A percentile compares a stretch with the other conserved stretches of the same genome.
Evolutionary conservation across 1,140 invertebrate species (phyloP).

Genomic region (Chlorops oryzae): DNA sequence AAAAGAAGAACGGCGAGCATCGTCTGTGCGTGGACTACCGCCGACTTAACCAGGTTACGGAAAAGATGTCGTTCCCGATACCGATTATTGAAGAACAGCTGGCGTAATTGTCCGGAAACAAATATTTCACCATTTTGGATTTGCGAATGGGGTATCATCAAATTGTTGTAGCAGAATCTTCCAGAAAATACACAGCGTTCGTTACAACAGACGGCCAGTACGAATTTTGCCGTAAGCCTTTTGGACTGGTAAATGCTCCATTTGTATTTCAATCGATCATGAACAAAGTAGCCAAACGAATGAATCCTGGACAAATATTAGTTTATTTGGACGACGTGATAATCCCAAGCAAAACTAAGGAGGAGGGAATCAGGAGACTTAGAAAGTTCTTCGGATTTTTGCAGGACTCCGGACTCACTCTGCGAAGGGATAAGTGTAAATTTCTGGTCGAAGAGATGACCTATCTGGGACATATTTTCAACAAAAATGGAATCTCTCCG

Average conservation of each 20-base stretch:
- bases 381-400: constrained; percentile 5
- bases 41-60: constrained; percentile 40
- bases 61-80: constrained; percentile 51
- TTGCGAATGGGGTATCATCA: constrained; percentile 50
- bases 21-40: constrained; percentile 22
- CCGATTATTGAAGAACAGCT: constrained; percentile 49
- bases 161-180: constrained; percentile 39
- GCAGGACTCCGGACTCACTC: constrained; percentile 2
- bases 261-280: constrained; percentile 49
- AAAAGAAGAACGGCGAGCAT: constrained; percentile 25
- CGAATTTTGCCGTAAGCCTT: constrained; percentile 25
- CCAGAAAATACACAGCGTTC: constrained; percentile 48
- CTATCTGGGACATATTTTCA: constrained; percentile 5
- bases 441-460: constrained; percentile 1
- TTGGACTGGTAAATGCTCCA: constrained; percentile 26
- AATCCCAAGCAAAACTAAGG: constrained; percentile 16
- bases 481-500: background rate
- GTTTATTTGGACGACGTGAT: constrained; percentile 32
- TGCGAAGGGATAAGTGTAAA: constrained; percentile 9
- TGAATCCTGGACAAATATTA: constrained; percentile 6
- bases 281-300: constrained; percentile 10
- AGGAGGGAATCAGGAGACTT: constrained; percentile 13
- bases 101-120: constrained; percentile 36
- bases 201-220: constrained; percentile 28
- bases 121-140: constrained; percentile 49